Evolutionary conservation across 2,113 vertebrate genomes (phyloP).

Genomic region (Azemiops feae): DNA sequence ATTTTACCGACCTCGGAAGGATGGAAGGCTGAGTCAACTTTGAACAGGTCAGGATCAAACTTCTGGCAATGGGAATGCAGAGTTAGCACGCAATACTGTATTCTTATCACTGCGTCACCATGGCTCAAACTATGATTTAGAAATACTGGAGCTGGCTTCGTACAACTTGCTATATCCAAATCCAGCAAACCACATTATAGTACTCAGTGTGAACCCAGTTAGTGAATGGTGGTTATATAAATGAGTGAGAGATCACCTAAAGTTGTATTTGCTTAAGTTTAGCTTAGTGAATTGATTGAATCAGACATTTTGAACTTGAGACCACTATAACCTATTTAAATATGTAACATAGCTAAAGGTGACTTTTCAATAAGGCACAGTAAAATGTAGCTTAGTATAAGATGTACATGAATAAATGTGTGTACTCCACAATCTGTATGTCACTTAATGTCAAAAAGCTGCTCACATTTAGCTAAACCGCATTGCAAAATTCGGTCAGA

Average conservation of each 20-base stretch:
- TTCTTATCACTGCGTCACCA: too few relatives aligned
- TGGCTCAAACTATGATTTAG: background rate
- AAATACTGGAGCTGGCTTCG: background rate
- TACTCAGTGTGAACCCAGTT: background rate
- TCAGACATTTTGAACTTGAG: background rate
- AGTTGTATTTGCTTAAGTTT: background rate
- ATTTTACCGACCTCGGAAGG: too few relatives aligned
- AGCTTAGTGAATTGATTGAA: background rate
- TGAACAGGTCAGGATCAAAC: too few relatives aligned
- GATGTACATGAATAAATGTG: background rate
- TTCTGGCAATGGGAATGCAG: too few relatives aligned
- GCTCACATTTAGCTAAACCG: background rate
- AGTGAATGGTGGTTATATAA: background rate
- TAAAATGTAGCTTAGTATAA: background rate
- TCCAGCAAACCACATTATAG: background rate
- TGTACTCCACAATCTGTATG: background rate
- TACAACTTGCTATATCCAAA: background rate
- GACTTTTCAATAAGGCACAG: background rate
- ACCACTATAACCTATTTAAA: background rate
- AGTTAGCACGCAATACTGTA: too few relatives aligned
- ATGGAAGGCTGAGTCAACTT: too few relatives aligned
- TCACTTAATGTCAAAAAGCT: too few relatives aligned
- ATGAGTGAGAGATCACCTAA: background rate
- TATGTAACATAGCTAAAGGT: background rate
- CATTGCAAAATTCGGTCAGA: background rate